Evolutionary conservation across 2,797 vertebrate species (phyloP), one percentile per base, ranked within the genome.

Genomic region (Hapalemur alaotrensis): DNA sequence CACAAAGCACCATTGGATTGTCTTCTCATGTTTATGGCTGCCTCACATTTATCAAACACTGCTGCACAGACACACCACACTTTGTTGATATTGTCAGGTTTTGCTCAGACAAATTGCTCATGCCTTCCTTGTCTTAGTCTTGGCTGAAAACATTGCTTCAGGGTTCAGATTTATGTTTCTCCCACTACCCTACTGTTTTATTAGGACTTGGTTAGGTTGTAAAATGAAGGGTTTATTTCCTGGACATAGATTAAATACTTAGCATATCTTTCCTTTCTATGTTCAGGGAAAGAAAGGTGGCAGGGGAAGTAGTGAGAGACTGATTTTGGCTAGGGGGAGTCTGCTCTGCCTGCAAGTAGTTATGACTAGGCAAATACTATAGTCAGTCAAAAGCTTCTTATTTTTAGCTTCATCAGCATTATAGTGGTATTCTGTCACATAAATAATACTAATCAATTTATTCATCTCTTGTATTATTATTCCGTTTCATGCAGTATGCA

Each of bases 21-120:
- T 96, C 93, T 98, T 94, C 80, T 59, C 50, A 0, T 23, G 48
- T 86, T 98, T 81, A 78, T 97, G 67, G 92, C 97, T 96, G 98
- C 72, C 97, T 95, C 20, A 1, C 73, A 50, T 97, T 94, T 93
- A 85, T 97, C 89, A 98, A 96, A 79, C 91, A 38, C 96, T 67
- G 95, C n/a, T 90, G 25, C 81, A 93, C 83, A 91, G 93, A 88
- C 81, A 43, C 61, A 97, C 97, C 95, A 80, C 96, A 94, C 94
- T 95, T 91, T 89, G 88, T 95, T 96, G 59, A 95, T 97, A 97
- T 76, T 98, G 97, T 86, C 95, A 78, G 52, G 86, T 98, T 65
- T 93, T 92, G 93, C 94, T 98, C 97, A 97, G 59, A 95, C 84
- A 97, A 98, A 96, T 98, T 84, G 93, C 52, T 97, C 86, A 38